Evolutionary conservation across 2,888 invertebrate genomes (phyloP).

Genomic region (Hypomecis atomaria): DNA sequence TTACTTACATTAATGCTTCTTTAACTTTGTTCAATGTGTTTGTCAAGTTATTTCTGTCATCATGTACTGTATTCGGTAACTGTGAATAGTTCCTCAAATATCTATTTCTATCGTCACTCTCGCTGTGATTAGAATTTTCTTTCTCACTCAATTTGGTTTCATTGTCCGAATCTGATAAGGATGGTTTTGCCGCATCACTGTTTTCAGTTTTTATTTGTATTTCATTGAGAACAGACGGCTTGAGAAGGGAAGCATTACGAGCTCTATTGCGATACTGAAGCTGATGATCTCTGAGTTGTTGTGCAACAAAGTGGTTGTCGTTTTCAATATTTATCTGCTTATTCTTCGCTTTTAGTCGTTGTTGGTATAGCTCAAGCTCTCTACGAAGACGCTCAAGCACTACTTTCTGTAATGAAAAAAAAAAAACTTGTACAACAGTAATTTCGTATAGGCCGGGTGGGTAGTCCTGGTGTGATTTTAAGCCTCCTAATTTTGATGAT

Average conservation of each 20-base stretch:
- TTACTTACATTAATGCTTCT: conserved; percentile 72
- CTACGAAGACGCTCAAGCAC: conserved; percentile 83
- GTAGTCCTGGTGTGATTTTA: too few species aligned
- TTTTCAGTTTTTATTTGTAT: conserved; percentile 76
- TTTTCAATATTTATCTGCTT: conserved; percentile 74
- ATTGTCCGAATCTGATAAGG: conserved; percentile 71
- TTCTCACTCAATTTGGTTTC: conserved; percentile 71
- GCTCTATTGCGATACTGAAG: conserved; percentile 67
- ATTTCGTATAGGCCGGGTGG: too few species aligned
- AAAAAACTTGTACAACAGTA: too few species aligned
- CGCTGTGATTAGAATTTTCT: conserved; percentile 70
- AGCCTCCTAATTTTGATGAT: too few species aligned
- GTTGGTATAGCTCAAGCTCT: conserved; percentile 83
- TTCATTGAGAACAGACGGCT: conserved; percentile 78
- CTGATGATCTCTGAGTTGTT: conserved; percentile 77
- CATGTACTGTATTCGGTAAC: conserved; percentile 62
- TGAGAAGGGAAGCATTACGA: conserved; percentile 71
- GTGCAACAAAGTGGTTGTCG: conserved; percentile 75
- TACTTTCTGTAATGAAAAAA: conserved; percentile 70
- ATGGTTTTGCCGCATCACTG: conserved; percentile 62
- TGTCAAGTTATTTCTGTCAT: conserved; percentile 73
- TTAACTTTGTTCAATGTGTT: conserved; percentile 78
- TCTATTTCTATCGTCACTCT: conserved; percentile 65
- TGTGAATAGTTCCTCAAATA: conserved; percentile 64
- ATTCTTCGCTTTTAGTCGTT: conserved; percentile 73